Base-by-base conservation (phyloP, 2,888 invertebrate species). In the Athalia rosae region DNA sequence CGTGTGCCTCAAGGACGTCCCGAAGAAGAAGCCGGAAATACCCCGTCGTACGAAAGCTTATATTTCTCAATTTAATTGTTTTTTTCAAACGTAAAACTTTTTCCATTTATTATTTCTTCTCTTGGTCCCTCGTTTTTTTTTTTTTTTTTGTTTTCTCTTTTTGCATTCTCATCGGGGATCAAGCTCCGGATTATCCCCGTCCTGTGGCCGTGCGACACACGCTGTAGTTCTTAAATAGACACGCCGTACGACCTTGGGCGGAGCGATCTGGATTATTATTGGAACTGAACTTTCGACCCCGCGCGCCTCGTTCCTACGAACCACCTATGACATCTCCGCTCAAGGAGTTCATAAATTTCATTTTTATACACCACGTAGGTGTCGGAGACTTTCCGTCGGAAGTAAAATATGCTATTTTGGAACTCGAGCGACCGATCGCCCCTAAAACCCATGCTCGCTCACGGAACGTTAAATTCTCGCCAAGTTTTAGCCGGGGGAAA, bases 11-110 rank as follows among this genome's bases (percentile, higher is more conserved):
- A 61, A 74, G 61, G 74, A 61, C 74, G 48, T 48, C 61, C 48
- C 28, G 28, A 28, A 28, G 28, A 28, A 48, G 61, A 50, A 62
- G 28, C 61, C 74, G 74, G 74, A 61, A 61, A 74, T 74, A 74
- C 62, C 48, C 28, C 28, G 50, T 13, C n/a, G 48, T 28, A 28
- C 28, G 28, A 28, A 28, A 28, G 61, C 28, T 74, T 62, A 71
- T 43, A 59, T 15, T 53, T 53, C 15, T 43, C 6, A 47, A 48
- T 15, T 74, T 61, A 5, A 11, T 61, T 47, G 45, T 74, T n/a
- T 61, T n/a, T 61, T 50, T 74, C 71, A 58, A 56, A n/a, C 13
- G n/a, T 13, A 15, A 13, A 58, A 8, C 43, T 71, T 71, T 58
- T 50, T 45, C 43, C 15, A 28, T 2, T 28, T 28, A 28, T 28